Evolutionary conservation across 2,113 vertebrate species (phyloP), one percentile per base, ranked within the genome.

Genomic region (Microtus richardsoni): DNA sequence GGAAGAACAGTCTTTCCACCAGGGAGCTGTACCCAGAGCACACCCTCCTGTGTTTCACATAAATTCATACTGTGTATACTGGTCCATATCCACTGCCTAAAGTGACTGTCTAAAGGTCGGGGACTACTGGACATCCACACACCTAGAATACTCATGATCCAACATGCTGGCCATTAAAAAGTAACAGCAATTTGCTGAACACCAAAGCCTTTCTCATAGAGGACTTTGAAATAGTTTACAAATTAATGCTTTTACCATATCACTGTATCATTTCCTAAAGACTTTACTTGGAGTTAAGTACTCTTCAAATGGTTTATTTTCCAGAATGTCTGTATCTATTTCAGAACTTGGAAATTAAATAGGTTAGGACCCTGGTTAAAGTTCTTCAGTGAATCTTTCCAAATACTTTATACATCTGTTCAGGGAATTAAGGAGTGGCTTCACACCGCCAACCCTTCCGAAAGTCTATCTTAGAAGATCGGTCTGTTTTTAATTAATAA

Each of bases 251-350:
- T 86, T 85, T 30, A 75, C n/a, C 41, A 44, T 30, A 82, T 7
- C 58, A 70, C 41, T n/a, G 47, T 39, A 86, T 7, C 58, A 13
- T 70, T 97, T 85, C 30, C 60, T 33, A 91, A 89, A 79, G 36
- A 82, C 89, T 92, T 94, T 73, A 77, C 7, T 58, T 93, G 2
- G 33, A 70, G 4, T 95, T 74, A 82, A 83, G 17, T 54, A 75
- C 10, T 60, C 11, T 77, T 89, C 77, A 96, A 97, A 71, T 93
- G 89, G 94, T 96, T 91, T 74, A 8, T 95, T 97, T 94, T 73
- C 79, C 74, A 86, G 68, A 94, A 68, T 68, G 3, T 80, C 12
- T n/a, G 8, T 80, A 0, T 26, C 58, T 91, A 39, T 91, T 96
- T 95, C 33, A 92, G 62, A 96, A 52, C 73, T 82, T 79, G 74